phyloP scores from a whole-genome alignment of 2,797 vertebrate species.

The Ceryle rudis region DNA sequence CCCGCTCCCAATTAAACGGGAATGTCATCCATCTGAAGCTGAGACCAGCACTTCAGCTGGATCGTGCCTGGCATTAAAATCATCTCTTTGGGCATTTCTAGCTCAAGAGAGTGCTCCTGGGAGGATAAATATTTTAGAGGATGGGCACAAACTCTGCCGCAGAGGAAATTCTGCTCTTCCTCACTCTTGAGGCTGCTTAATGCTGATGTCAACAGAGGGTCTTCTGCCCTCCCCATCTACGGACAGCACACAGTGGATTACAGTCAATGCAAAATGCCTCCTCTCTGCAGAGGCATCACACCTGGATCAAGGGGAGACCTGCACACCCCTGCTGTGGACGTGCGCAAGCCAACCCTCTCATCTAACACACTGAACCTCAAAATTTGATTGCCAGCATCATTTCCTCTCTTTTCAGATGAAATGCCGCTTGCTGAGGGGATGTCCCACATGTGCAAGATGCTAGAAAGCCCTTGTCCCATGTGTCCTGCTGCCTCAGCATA shows the following conservation, averaged over 20 bases:
- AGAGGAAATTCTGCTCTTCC: not conserved
- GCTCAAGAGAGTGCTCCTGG: not conserved
- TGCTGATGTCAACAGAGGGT: not conserved
- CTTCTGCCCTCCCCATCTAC: not conserved
- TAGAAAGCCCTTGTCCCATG: not conserved
- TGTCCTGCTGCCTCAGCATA: not conserved
- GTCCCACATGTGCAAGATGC: not conserved
- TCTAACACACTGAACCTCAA: not conserved
- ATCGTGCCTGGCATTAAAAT: not conserved
- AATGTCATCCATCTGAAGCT: not conserved
- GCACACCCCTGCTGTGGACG: accelerated
- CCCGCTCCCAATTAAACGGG: slow-evolving; percentile 23
- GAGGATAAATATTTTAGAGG: not conserved
- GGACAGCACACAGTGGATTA: accelerated
- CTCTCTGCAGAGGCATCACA: not conserved
- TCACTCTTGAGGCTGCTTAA: not conserved
- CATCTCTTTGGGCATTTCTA: not conserved
- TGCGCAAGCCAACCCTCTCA: not conserved
- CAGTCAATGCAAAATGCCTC: accelerated
- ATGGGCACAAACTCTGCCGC: not conserved
- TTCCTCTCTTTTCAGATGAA: not conserved
- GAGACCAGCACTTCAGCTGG: not conserved
- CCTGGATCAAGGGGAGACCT: not conserved
- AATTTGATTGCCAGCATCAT: not conserved
- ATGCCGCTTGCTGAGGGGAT: accelerated